Conservation (phyloP, 1,140 invertebrate genomes). For the Platyura marginata region DNA sequence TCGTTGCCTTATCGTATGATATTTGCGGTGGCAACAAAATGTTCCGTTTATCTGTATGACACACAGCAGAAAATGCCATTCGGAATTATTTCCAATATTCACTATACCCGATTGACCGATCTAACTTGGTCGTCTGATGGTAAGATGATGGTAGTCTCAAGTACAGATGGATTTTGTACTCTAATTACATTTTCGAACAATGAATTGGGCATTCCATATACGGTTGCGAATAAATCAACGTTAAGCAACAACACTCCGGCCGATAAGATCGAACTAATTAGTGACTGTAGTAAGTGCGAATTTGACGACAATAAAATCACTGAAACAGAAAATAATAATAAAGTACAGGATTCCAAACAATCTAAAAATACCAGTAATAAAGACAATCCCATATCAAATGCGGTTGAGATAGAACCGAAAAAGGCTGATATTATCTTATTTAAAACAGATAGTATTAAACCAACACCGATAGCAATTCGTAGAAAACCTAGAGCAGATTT, state of each 20-base stretch:
- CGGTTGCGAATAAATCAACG: slow-evolving; percentile 6
- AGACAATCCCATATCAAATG: too few relatives aligned
- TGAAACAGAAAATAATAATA: too few relatives aligned
- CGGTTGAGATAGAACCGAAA: too few relatives aligned
- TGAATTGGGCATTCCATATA: slow-evolving; percentile 63
- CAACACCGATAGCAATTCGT: too few relatives aligned
- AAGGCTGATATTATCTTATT: too few relatives aligned
- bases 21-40: slow-evolving; percentile 77
- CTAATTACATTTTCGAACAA: slow-evolving; percentile 62
- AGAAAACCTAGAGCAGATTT: too few relatives aligned
- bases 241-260: too few relatives aligned
- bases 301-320: neutral
- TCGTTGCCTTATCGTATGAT: slow-evolving; percentile 66
- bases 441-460: too few relatives aligned
- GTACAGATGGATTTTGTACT: slow-evolving; percentile 91
- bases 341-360: slow-evolving; percentile 6
- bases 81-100: slow-evolving; percentile 74
- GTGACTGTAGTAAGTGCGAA: too few relatives aligned
- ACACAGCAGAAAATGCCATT: slow-evolving; percentile 77
- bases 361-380: slow-evolving; percentile 2
- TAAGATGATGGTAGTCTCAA: slow-evolving; percentile 60
- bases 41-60: slow-evolving; percentile 75
- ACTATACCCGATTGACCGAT: slow-evolving; percentile 86
- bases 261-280: too few relatives aligned
- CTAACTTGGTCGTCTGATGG: slow-evolving; percentile 83